Percentiles rank a stretch among this genome's conserved stretches.
Conservation (phyloP, 2,888 invertebrate species). For the Serrognathus titanus region DNA sequence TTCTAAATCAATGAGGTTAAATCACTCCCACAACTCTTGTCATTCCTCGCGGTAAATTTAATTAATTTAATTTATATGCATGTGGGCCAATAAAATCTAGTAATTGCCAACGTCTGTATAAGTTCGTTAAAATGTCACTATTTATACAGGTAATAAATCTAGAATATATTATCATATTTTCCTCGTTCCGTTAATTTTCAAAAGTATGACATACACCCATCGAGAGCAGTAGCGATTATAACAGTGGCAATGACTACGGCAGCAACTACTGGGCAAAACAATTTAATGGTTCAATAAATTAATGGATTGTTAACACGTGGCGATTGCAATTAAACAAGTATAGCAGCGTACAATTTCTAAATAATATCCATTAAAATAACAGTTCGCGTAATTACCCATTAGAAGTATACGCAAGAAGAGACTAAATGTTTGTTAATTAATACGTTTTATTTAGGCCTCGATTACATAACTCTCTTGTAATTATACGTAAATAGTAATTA, state of each 20-base stretch:
- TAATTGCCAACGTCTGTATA: too few relatives aligned
- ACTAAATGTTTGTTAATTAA: slow-evolving; percentile 25
- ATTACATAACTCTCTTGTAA: slow-evolving; percentile 11
- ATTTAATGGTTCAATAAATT: slow-evolving; percentile 18
- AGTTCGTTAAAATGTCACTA: too few relatives aligned
- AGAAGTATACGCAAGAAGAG: slow-evolving; percentile 16
- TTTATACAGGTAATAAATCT: too few relatives aligned
- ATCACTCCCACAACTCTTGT: too few relatives aligned
- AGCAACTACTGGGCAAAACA: not conserved
- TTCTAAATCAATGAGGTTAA: too few relatives aligned
- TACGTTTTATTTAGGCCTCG: slow-evolving; percentile 21
- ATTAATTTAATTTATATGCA: too few relatives aligned
- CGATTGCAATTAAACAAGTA: slow-evolving; percentile 11
- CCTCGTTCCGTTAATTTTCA: slow-evolving; percentile 14
- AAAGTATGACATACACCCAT: slow-evolving; percentile 10
- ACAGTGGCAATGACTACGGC: too few relatives aligned
- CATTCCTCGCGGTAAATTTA: too few relatives aligned
- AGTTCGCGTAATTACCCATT: slow-evolving; percentile 21
- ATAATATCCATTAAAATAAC: slow-evolving; percentile 26
- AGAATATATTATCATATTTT: slow-evolving; percentile 8
- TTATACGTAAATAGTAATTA: slow-evolving; percentile 17
- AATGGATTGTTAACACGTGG: slow-evolving; percentile 17
- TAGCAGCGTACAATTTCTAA: slow-evolving; percentile 22
- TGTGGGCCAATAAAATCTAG: too few relatives aligned
- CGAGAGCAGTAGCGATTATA: not conserved